Percentiles rank a stretch among this genome's conserved stretches.
Evolutionary conservation across 2,797 vertebrate species (phyloP).

Genomic region (Okamejei kenojei): DNA sequence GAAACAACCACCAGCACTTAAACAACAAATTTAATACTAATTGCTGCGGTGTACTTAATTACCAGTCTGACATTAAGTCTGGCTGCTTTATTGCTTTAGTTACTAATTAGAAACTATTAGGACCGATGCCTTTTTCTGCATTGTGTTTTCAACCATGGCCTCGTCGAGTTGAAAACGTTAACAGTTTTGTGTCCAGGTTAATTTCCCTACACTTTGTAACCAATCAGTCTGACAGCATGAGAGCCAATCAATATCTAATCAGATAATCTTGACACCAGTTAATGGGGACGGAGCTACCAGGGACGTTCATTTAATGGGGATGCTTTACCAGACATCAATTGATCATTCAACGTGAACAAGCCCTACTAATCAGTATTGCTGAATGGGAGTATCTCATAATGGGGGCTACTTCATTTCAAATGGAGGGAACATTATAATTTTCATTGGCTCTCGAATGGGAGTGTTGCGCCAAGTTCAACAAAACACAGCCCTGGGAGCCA

Average conservation of each 20-base stretch:
- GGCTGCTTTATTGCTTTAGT: slow-evolving; percentile 29
- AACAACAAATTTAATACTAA: slow-evolving; percentile 8
- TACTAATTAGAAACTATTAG: slow-evolving; percentile 24
- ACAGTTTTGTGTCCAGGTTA: slow-evolving; percentile 33
- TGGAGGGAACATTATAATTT: neutral
- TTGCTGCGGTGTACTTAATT: slow-evolving; percentile 25
- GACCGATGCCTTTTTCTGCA: neutral
- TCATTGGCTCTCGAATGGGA: neutral
- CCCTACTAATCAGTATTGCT: slow-evolving; percentile 4
- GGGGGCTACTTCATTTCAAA: neutral
- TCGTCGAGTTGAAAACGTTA: slow-evolving; percentile 22
- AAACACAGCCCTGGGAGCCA: neutral
- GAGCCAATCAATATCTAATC: slow-evolving; percentile 37
- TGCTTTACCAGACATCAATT: slow-evolving; percentile 15
- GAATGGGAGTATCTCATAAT: neutral
- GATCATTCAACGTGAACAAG: slow-evolving; percentile 9
- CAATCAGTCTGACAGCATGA: slow-evolving; percentile 27
- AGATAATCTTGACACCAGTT: slow-evolving; percentile 37
- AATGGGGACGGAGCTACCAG: slow-evolving; percentile 29
- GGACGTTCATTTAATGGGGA: slow-evolving; percentile 1
- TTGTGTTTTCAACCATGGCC: slow-evolving; percentile 22
- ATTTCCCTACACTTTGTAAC: slow-evolving; percentile 35
- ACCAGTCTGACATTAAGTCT: slow-evolving; percentile 18
- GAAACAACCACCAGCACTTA: neutral
- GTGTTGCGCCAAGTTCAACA: slow-evolving; percentile 10